Evolutionary conservation across 2,888 invertebrate genomes (phyloP), one percentile per base, ranked within the genome.

Genomic region (Hybos culiciformis): DNA sequence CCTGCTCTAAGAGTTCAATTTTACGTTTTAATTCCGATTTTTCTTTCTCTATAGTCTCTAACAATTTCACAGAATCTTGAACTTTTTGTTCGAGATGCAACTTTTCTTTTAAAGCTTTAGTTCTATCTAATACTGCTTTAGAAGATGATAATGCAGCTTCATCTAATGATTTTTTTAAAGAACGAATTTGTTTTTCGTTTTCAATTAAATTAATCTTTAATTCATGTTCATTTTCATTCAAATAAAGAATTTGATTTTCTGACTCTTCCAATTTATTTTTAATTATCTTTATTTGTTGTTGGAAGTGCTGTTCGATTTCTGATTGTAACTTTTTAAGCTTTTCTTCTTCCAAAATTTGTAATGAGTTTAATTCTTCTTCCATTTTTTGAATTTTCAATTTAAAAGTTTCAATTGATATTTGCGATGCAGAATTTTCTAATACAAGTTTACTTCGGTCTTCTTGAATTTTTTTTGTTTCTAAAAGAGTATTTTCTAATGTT

Each of bases 91-190:
- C 83, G 23, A 82, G 59, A 18, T 71, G 70, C 20, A 79, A 56
- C 50, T 79, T 77, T 37, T 84, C 83, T 50, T 81, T 81, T 42
- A 77, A 73, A 3, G 81, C 70, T 50, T 80, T 77, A 1, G 81
- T 80, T 53, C 83, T 75, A 53, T 86, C 84, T 29, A 83, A 66
- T 1, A 81, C 74, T 1, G 77, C 75, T 56, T 82, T 79, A 1
- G 85, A 84, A 17, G 80, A 79, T 48, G 79, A 75, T n/a, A 84
- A 67, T 0, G 78, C 78, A 1, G 80, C 74, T 48, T 78, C 76
- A 55, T 85, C 83, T 12, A 84, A 69, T 42, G 80, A 78, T 45
- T 75, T 74, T 43, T 75, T 70, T n/a, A 83, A 59, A 0, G 68
- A 62, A 15, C 75, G 70, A 43, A 78, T 70, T 14, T 69, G 72